phyloP scores from a whole-genome alignment of 2,113 vertebrate genomes.

The Odobenus rosmarus region DNA sequence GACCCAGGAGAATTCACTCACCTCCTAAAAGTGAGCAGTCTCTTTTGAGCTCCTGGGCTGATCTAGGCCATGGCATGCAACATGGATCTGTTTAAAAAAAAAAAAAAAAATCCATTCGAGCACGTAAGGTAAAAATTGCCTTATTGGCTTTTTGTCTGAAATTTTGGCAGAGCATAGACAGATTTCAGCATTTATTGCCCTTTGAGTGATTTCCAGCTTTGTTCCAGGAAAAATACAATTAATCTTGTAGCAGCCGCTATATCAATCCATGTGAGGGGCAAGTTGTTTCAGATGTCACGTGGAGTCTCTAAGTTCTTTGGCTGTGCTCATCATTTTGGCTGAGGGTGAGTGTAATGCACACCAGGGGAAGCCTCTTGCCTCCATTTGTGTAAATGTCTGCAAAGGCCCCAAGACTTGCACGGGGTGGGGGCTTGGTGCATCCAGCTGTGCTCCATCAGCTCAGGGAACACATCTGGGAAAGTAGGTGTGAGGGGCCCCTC shows the following conservation, averaged over 20 bases:
- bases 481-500: constrained; percentile 7
- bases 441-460: constrained; percentile 18
- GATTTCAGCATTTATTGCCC: constrained; percentile 81
- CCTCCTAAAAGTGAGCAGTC: not conserved
- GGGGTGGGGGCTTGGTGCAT: not conserved
- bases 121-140: constrained; percentile 76
- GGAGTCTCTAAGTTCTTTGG: not conserved
- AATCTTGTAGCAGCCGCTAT: constrained; percentile 68
- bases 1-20: not conserved
- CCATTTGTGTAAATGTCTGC: not conserved
- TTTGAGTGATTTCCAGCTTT: constrained; percentile 81
- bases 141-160: constrained; percentile 80
- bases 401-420: not conserved
- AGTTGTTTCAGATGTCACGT: constrained; percentile 17
- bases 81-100: constrained; percentile 31
- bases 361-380: constrained; percentile 16
- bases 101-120: constrained; percentile 54
- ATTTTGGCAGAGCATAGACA: constrained; percentile 77
- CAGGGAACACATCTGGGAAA: constrained; percentile 55
- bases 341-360: not conserved
- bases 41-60: not conserved
- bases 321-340: constrained; percentile 48
- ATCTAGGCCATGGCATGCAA: constrained; percentile 26
- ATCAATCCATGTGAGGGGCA: constrained; percentile 34
- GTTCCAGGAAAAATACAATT: constrained; percentile 82